Evolutionary conservation across 2,797 vertebrate species (phyloP), one percentile per base, ranked within the genome.

Genomic region (Glyptemys insculpta): DNA sequence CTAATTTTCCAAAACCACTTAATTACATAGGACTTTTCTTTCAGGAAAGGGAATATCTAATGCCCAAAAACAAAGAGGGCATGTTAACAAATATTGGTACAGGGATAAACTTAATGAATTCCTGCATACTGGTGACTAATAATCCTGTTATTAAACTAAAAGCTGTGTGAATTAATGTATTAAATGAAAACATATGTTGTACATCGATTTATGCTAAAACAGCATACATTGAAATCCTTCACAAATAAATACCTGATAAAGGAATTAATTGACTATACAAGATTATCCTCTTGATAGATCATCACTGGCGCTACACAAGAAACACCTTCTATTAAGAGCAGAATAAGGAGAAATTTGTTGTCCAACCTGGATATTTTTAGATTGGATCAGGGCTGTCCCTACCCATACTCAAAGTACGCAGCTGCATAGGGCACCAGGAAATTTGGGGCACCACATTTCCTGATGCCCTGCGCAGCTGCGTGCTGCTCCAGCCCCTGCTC

Each of bases 291-390:
- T 86, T 94, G 95, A 82, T 91, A 94, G 96, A 89, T 97, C 89
- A 89, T 95, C 81, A 54, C 89, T 87, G 6, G 88, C 88, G 34
- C 92, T 83, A 72, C n/a, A 52, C 3, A 14, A 90, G 90, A 93
- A 90, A 87, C 82, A 89, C 86, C 93, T 97, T 95, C 87, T 91
- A 95, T 80, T 80, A 95, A 95, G 92, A 94, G 89, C 79, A 94
- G 91, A 84, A 89, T 94, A 94, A 98, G 44, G 91, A 91, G 96
- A 88, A 80, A 91, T 98, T 97, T 96, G 86, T 86, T 96, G 94
- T 94, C 96, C 57, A 37, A 95, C 90, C 91, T 94, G 91, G 87
- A 65, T 97, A 95, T 95, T 97, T 98, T 96, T 97, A 96, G 44
- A 44, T 44, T 44, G 44, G 44, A 44, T 44, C 44, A 44, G 44